Conservation (phyloP, 2,888 invertebrate species). For the Villa cingulata region DNA sequence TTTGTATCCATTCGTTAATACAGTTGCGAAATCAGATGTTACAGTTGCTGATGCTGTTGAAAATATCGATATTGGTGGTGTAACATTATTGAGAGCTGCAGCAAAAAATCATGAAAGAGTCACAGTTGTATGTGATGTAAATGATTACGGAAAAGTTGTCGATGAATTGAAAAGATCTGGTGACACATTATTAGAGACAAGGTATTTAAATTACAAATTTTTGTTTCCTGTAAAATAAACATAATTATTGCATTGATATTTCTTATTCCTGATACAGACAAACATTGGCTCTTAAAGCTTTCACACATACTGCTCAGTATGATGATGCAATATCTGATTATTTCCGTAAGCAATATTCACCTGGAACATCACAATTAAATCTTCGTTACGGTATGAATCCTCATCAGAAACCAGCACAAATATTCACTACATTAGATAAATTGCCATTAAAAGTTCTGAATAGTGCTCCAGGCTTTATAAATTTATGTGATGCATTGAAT, state of each 20-base stretch:
- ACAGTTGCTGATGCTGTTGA: conserved; percentile 82
- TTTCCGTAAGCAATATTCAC: conserved; percentile 80
- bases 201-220: conserved; percentile 12
- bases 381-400: conserved; percentile 96
- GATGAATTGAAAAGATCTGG: conserved; percentile 54
- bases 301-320: conserved; percentile 91
- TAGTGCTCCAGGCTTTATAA: conserved; percentile 94
- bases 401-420: conserved; percentile 91
- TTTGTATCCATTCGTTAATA: conserved; percentile 87
- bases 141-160: conserved; percentile 67
- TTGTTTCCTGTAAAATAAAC: neutral
- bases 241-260: neutral
- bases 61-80: conserved; percentile 95
- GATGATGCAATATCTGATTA: conserved; percentile 91
- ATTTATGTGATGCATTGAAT: conserved; percentile 92
- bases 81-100: conserved; percentile 85
- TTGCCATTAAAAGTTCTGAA: conserved; percentile 82
- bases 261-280: conserved; percentile 50
- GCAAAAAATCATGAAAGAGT: conserved; percentile 95
- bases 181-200: conserved; percentile 53
- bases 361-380: conserved; percentile 62
- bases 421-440: conserved; percentile 64
- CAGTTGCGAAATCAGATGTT: conserved; percentile 66
- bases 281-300: conserved; percentile 78
- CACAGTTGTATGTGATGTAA: conserved; percentile 83